Evolutionary conservation across 2,113 vertebrate species (phyloP), one percentile per base, ranked within the genome.

Genomic region (Pteropus alecto): DNA sequence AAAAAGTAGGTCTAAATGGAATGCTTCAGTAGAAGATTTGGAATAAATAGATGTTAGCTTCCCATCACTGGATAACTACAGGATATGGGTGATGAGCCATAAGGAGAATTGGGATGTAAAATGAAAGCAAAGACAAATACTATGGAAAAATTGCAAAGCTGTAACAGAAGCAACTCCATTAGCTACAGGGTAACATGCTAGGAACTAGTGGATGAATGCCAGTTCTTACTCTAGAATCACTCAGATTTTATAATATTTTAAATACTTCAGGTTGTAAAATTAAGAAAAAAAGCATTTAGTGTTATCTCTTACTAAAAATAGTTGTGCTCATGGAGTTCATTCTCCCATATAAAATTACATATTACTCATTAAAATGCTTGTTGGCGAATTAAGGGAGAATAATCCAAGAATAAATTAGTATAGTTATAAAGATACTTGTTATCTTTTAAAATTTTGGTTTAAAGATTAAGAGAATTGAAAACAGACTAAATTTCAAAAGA

Each of bases 1-100:
- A 38, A 35, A 82, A 48, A 3, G 6, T 7, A 60, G 2, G 7
- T 65, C 8, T 82, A 46, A 51, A 9, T 22, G 6, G 14, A 61
- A 26, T n/a, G 8, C 1, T 0, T 0, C 1, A 6, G 24, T 14
- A 56, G 21, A 84, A 11, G 9, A n/a, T 14, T 54, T 18, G n/a
- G 24, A n/a, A 15, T 9, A 68, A 41, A 54, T 14, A 54, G 1
- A 7, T 7, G 3, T 11, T 48, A 30, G 38, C 78, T 76, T 78
- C 9, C 41, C 51, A 61, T 15, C 11, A 16, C 3, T 41, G 21
- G 6, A 5, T 54, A 26, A 51, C 18, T 68, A 7, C 33, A 48
- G 16, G 8, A 22, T 54, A 4, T 46, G 16, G 8, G 30, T 16
- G 21, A 30, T 68, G 22, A 46, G 21, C 16, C 11, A 24, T 18